phyloP scores from a whole-genome alignment of 2,888 invertebrate species.

The Masnerella sp. region DNA sequence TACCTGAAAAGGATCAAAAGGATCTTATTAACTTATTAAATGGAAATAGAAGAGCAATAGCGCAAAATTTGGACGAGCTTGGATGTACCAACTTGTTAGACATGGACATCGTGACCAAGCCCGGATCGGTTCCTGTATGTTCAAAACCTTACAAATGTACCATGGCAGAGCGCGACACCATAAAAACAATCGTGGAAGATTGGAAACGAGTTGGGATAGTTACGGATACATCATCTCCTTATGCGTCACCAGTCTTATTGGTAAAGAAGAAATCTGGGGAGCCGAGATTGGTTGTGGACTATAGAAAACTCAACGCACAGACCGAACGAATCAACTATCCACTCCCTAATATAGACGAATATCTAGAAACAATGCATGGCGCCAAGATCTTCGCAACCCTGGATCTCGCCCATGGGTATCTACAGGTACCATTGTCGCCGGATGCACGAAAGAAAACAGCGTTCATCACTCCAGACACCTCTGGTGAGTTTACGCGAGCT shows the following conservation, averaged over 20 bases:
- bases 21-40: neutral
- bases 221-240: constrained; percentile 25
- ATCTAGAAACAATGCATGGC: neutral
- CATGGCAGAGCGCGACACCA: constrained; percentile 19
- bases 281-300: constrained; percentile 1
- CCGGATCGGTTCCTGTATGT: constrained; percentile 19
- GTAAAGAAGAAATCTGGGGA: constrained; percentile 28
- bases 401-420: constrained; percentile 8
- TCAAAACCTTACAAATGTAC: constrained; percentile 30
- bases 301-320: constrained; percentile 3
- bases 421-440: neutral
- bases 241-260: constrained; percentile 16
- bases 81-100: constrained; percentile 8
- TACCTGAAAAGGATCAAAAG: constrained; percentile 2
- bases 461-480: constrained; percentile 8
- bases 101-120: constrained; percentile 11
- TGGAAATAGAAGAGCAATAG: neutral
- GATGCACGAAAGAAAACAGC: constrained; percentile 8
- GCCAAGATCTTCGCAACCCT: constrained; percentile 4
- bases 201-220: constrained; percentile 20
- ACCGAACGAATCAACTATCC: constrained; percentile 8
- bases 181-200: constrained; percentile 6
- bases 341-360: constrained; percentile 7
- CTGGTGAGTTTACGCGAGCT: constrained; percentile 8
- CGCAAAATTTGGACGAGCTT: constrained; percentile 17